Evolutionary conservation across 2,888 invertebrate species (phyloP), one percentile per base, ranked within the genome.

Genomic region (Sminthurinus aureus): DNA sequence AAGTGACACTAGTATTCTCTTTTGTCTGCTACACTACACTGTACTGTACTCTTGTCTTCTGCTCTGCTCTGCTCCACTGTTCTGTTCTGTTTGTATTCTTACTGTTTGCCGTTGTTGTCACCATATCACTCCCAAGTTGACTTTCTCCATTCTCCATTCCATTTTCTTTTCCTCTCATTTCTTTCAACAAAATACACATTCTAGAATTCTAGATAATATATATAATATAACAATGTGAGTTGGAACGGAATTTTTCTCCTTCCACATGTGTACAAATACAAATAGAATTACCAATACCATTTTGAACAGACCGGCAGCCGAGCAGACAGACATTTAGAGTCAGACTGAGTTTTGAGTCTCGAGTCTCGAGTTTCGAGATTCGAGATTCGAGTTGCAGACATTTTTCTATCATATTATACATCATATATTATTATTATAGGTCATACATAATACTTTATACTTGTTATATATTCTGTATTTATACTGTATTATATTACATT

Each of bases 1-100:
- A 84, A 84, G 79, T 84, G 82, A 84, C 84, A 84, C 78, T 81
- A 81, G 75, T 64, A 66, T 81, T 81, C 69, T 73, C 26, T 76
- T 66, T 20, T 67, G 38, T 67, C 38, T 78, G 66, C 38, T 38
- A 38, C 38, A 38, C 38, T 38, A 38, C 38, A 74, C 38, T n/a
- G 20, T 15, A 26, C 81, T n/a, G 64, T 73, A 9, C n/a, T 69
- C 12, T 20, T 71, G 71, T 11, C 78, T 78, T 22, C 24, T 26
- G 64, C 66, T 58, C 66, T 74, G 12, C 0, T 67, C 67, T 64
- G 15, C 15, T 64, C n/a, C 64, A 64, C n/a, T 64, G 15, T 64
- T n/a, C 64, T n/a, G 8, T 64, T 64, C n/a, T 64, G 3, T 64
- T 64, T 9, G n/a, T 18, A 9, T 64, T 64, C 64, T 18, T 64